A percentile compares a stretch with the other conserved stretches of the same genome.
Conservation (phyloP, 2,113 vertebrate species). For the Acanthochromis polyacanthus region DNA sequence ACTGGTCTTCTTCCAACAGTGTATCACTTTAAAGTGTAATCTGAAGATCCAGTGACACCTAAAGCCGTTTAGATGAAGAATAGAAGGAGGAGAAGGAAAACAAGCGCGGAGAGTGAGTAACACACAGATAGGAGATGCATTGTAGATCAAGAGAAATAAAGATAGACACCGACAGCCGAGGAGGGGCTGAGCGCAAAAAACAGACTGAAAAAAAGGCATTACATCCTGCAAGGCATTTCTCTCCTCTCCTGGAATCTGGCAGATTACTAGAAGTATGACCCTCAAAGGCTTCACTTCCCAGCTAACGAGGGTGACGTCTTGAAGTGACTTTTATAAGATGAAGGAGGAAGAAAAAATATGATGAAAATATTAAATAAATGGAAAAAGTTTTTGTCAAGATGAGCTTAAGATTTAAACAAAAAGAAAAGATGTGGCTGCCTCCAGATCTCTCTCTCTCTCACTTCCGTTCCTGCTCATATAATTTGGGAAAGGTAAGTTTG, state of each 20-base stretch:
- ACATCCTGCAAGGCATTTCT: conserved; percentile 48
- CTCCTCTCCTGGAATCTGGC: conserved; percentile 27
- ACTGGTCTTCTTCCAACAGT: background rate
- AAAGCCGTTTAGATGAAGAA: conserved; percentile 34
- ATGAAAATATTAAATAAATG: conserved; percentile 36
- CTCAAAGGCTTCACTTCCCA: conserved; percentile 50
- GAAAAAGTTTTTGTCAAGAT: conserved; percentile 49
- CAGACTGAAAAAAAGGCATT: conserved; percentile 13
- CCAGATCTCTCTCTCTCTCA: background rate
- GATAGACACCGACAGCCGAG: conserved; percentile 47
- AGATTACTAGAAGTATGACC: conserved; percentile 61
- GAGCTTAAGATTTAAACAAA: conserved; percentile 54
- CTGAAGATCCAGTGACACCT: conserved; percentile 31
- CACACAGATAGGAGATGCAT: conserved; percentile 31
- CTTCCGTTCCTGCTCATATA: conserved; percentile 57
- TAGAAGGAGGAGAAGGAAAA: conserved; percentile 28
- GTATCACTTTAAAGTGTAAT: conserved; percentile 3
- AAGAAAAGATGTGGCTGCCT: background rate
- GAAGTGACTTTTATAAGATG: conserved; percentile 70
- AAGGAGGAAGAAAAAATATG: conserved; percentile 15
- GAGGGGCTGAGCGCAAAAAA: conserved; percentile 45
- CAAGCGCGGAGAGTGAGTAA: conserved; percentile 20
- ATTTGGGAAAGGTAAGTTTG: conserved; percentile 69
- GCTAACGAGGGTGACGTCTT: conserved; percentile 75
- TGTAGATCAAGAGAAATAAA: conserved; percentile 58